phyloP scores from a whole-genome alignment of 2,888 invertebrate genomes.

The Phyllotreta striolata region DNA sequence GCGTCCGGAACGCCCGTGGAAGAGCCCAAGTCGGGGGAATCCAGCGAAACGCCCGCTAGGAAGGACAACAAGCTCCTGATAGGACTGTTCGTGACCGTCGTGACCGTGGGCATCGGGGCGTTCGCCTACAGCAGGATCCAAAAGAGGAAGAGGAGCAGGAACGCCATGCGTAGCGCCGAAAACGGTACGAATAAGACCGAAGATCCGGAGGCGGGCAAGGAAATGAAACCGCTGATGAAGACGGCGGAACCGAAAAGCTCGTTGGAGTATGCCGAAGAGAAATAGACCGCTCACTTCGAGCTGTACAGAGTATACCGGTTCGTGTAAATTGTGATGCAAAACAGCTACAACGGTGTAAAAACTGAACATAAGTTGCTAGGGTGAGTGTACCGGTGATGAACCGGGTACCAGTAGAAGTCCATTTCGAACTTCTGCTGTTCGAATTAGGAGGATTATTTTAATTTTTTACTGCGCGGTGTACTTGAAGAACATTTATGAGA shows the following conservation, averaged over 20 bases:
- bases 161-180: conserved; percentile 51
- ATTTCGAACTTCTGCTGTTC: no score
- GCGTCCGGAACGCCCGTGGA: neutral
- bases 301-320: no score
- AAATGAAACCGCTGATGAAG: conserved; percentile 55
- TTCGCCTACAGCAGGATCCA: conserved; percentile 68
- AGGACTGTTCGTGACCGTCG: conserved; percentile 65
- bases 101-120: conserved; percentile 64
- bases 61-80: conserved; percentile 57
- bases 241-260: conserved; percentile 38
- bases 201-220: conserved; percentile 47
- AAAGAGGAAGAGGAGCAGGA: conserved; percentile 45
- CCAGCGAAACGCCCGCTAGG: conserved; percentile 34
- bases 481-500: no score
- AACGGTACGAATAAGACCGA: conserved; percentile 36
- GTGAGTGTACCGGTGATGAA: no score
- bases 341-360: no score
- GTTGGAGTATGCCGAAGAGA: no score
- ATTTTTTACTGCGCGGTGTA: no score
- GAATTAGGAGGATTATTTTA: no score
- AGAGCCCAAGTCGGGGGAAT: conserved; percentile 45
- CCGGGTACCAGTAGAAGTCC: no score
- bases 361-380: no score
- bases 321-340: no score
- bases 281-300: no score